A percentile compares a stretch with the other conserved stretches of the same genome.
These are phyloP conservation scores for Todiramphus saurophagus DNA, from an alignment of 2,113 vertebrate species.

Conservation along the genomic window DNA sequence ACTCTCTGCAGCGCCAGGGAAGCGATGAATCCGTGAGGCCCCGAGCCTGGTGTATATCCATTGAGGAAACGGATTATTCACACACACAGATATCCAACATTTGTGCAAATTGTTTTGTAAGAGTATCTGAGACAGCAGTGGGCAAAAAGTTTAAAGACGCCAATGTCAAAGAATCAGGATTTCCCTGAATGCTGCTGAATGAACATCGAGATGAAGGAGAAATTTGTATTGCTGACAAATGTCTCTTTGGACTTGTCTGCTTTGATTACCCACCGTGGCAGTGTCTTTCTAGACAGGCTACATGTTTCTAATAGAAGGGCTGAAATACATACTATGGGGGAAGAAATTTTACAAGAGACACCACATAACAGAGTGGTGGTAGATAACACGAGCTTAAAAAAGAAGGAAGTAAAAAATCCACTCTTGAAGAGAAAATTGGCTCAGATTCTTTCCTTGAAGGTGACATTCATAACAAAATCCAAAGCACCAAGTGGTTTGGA, in stretches of 20 bases:
- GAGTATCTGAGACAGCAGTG: not conserved
- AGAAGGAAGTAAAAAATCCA: slow-evolving; percentile 27
- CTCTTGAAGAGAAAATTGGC: slow-evolving; percentile 16
- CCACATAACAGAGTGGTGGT: not conserved
- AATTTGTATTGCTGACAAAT: not conserved
- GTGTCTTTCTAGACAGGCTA: not conserved
- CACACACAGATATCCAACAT: not conserved
- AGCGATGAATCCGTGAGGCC: not conserved
- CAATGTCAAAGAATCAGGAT: not conserved
- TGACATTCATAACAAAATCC: not conserved
- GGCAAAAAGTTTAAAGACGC: not conserved
- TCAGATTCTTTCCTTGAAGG: slow-evolving; percentile 11
- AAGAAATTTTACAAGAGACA: not conserved
- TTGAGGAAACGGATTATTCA: not conserved
- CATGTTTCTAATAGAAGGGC: not conserved
- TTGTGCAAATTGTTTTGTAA: not conserved
- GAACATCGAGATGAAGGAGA: not conserved
- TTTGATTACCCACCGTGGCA: not conserved
- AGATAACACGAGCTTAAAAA: slow-evolving; percentile 1
- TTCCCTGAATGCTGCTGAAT: not conserved
- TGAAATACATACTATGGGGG: not conserved
- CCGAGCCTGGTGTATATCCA: not conserved
- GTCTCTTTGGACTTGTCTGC: not conserved
- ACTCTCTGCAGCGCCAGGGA: not conserved
- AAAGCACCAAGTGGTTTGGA: slow-evolving; percentile 52